Conservation (phyloP, 2,113 vertebrate species). For the Grammomys surdaster region DNA sequence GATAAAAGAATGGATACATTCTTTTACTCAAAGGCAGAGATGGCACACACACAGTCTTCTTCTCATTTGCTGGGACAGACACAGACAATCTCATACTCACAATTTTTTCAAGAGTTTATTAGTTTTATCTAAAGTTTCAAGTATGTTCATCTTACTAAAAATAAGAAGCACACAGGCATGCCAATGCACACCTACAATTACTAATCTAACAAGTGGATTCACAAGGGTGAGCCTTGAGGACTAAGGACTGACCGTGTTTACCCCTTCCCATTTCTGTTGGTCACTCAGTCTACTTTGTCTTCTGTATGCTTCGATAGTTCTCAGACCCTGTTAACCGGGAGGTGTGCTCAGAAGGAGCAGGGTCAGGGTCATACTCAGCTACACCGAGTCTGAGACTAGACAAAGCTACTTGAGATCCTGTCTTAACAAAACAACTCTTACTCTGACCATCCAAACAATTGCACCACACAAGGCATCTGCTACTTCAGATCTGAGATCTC, state of each 20-base stretch:
- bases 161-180: neutral
- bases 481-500: neutral
- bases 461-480: neutral
- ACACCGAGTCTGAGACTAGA: neutral
- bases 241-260: neutral
- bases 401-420: neutral
- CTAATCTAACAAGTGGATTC: neutral
- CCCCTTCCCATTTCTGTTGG: neutral
- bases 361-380: neutral
- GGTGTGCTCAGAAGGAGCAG: neutral
- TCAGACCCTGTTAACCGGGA: neutral
- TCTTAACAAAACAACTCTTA: conserved; percentile 18
- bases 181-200: neutral
- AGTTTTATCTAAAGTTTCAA: neutral
- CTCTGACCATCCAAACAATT: neutral
- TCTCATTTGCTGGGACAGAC: neutral
- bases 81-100: neutral
- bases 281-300: neutral
- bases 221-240: neutral
- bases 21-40: neutral
- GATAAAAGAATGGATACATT: neutral
- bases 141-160: neutral
- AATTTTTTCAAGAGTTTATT: neutral
- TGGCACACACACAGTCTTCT: neutral
- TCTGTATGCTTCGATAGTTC: neutral